These are phyloP conservation scores for Raphicerus campestris DNA, from an alignment of 2,113 vertebrate species.

Conservation along the genomic window DNA sequence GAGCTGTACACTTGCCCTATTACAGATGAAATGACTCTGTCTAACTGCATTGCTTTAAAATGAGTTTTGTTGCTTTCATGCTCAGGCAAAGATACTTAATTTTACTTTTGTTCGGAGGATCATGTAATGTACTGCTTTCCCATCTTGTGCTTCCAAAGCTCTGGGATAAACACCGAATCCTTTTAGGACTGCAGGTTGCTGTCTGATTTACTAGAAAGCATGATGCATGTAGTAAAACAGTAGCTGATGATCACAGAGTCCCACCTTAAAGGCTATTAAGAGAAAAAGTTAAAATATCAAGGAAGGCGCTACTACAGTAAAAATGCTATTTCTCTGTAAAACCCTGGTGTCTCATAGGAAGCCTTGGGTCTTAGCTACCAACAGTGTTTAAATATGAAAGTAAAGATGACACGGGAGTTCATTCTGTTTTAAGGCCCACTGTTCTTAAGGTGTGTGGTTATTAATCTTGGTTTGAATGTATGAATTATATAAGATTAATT, in stretches of 20 bases:
- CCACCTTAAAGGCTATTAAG: slow-evolving; percentile 71
- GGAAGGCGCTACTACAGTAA: slow-evolving; percentile 72
- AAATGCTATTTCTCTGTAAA: slow-evolving; percentile 71
- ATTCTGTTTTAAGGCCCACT: neutral
- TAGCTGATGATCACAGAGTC: slow-evolving; percentile 53
- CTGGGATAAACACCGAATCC: slow-evolving; percentile 47
- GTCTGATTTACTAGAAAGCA: slow-evolving; percentile 64
- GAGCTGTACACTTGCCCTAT: neutral
- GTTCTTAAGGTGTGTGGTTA: neutral
- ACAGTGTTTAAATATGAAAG: slow-evolving; percentile 67
- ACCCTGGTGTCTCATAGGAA: slow-evolving; percentile 65
- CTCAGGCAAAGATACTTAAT: slow-evolving; percentile 19
- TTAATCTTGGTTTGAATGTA: slow-evolving; percentile 28
- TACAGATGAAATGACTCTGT: slow-evolving; percentile 32
- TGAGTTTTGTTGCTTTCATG: slow-evolving; percentile 21
- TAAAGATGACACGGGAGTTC: slow-evolving; percentile 46
- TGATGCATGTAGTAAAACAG: slow-evolving; percentile 47
- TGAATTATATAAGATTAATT: neutral
- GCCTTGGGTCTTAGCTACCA: slow-evolving; percentile 61
- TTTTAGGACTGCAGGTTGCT: neutral
- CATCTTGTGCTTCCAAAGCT: slow-evolving; percentile 28
- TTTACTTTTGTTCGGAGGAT: slow-evolving; percentile 35
- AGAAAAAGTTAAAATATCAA: slow-evolving; percentile 71
- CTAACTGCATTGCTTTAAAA: neutral
- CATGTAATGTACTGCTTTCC: slow-evolving; percentile 51